These are phyloP conservation scores for Heteromurus nitidus DNA, from an alignment of 2,888 invertebrate genomes.

Conservation along the genomic window DNA sequence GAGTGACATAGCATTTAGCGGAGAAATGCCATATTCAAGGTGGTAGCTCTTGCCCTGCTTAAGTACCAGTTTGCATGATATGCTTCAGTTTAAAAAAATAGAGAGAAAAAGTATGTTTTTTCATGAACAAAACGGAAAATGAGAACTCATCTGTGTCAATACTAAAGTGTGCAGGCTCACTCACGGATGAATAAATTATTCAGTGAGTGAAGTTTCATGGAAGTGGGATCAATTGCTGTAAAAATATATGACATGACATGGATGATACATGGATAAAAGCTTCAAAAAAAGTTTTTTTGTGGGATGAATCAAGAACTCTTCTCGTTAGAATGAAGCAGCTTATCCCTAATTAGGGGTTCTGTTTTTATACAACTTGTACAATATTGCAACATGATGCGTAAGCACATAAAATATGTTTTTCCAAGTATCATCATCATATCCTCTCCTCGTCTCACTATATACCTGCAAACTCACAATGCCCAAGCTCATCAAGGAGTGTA, in stretches of 20 bases:
- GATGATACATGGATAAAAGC: too few relatives aligned
- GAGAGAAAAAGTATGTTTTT: too few relatives aligned
- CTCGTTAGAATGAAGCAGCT: conserved; percentile 52
- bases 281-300: conserved; percentile 31
- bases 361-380: conserved; percentile 1
- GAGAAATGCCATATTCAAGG: conserved; percentile 23
- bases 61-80: conserved; percentile 51
- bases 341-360: conserved; percentile 63
- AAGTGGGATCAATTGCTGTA: conserved; percentile 31
- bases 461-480: background rate
- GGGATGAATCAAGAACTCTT: conserved; percentile 39
- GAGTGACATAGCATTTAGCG: conserved; percentile 46
- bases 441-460: too few relatives aligned
- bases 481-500: conserved; percentile 5
- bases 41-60: background rate
- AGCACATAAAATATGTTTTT: background rate
- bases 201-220: conserved; percentile 25
- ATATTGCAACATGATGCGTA: conserved; percentile 6
- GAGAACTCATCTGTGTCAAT: conserved; percentile 62
- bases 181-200: conserved; percentile 59
- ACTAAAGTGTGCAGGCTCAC: conserved; percentile 47
- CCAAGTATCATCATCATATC: too few relatives aligned
- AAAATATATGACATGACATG: background rate
- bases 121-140: conserved; percentile 37
- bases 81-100: conserved; percentile 12